Percentiles rank a stretch among this genome's conserved stretches.
phyloP scores from a whole-genome alignment of 2,888 invertebrate genomes.

The Pristionchus japonicus region DNA sequence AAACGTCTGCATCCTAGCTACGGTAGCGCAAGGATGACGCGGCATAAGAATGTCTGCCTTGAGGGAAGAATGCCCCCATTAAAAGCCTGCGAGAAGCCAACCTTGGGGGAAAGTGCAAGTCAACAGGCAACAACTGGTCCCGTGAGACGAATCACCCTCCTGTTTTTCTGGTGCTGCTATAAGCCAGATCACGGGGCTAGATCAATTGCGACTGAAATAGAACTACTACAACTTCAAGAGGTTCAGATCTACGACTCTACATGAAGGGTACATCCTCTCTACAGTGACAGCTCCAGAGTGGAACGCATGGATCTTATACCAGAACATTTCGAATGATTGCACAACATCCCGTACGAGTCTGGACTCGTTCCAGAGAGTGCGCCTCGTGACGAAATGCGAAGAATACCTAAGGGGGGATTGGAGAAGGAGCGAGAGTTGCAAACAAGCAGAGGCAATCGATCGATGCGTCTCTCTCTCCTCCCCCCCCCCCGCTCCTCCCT shows the following conservation, averaged over 20 bases:
- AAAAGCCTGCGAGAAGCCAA: neutral
- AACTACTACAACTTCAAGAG: too few species aligned
- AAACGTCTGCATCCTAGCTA: neutral
- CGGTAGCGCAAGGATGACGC: neutral
- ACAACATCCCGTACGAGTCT: neutral
- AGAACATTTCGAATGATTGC: neutral
- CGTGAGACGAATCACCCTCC: neutral
- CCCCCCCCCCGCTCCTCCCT: neutral
- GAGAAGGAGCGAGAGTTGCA: neutral
- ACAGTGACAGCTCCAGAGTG: too few species aligned
- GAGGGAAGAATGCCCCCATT: neutral
- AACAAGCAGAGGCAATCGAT: constrained; percentile 22
- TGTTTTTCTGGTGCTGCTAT: constrained; percentile 12
- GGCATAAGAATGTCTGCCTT: neutral
- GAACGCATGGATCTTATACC: too few species aligned
- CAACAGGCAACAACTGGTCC: constrained; percentile 5
- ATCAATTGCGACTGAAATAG: too few species aligned
- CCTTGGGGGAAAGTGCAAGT: constrained; percentile 39
- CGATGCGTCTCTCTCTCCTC: neutral
- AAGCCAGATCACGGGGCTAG: too few species aligned
- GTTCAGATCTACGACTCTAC: too few species aligned
- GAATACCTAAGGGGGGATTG: constrained; percentile 23
- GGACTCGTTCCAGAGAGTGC: neutral
- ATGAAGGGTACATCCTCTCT: too few species aligned
- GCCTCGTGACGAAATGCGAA: neutral